Percentiles rank a stretch among this genome's conserved stretches.
Evolutionary conservation across 1,140 invertebrate genomes (phyloP).

Genomic region (Lordiphosa stackelbergi): DNA sequence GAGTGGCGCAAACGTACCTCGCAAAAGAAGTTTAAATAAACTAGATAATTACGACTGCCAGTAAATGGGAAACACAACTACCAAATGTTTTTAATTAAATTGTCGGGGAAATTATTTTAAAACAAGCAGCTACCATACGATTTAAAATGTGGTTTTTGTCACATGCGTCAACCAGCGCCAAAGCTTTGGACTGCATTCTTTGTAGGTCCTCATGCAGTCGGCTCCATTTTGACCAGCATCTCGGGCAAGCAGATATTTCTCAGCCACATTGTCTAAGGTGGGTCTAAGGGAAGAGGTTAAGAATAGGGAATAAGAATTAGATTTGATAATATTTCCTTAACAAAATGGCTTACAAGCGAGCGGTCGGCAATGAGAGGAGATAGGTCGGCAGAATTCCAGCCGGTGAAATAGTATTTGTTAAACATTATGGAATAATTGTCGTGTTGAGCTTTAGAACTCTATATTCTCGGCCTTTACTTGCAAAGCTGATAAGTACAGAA

Average conservation of each 20-base stretch:
- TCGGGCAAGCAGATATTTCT: conserved; percentile 57
- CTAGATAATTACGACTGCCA: neutral
- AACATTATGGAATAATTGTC: too few relatives aligned
- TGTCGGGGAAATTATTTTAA: neutral
- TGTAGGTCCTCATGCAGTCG: conserved; percentile 43
- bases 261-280: conserved; percentile 47
- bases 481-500: too few relatives aligned
- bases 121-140: neutral
- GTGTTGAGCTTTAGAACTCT: too few relatives aligned
- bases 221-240: conserved; percentile 54
- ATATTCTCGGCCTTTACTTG: too few relatives aligned
- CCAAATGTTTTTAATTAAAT: neutral
- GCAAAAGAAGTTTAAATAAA: conserved; percentile 2
- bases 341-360: too few relatives aligned
- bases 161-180: conserved; percentile 47
- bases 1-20: conserved; percentile 17
- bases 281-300: conserved; percentile 21
- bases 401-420: too few relatives aligned
- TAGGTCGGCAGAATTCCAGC: too few relatives aligned
- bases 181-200: conserved; percentile 35
- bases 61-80: too few relatives aligned
- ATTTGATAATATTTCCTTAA: too few relatives aligned
- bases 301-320: too few relatives aligned
- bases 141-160: conserved; percentile 40
- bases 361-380: too few relatives aligned